Percentiles rank a stretch among this genome's conserved stretches.
Evolutionary conservation across 2,888 invertebrate genomes (phyloP).

Genomic region (Magallana nippona): DNA sequence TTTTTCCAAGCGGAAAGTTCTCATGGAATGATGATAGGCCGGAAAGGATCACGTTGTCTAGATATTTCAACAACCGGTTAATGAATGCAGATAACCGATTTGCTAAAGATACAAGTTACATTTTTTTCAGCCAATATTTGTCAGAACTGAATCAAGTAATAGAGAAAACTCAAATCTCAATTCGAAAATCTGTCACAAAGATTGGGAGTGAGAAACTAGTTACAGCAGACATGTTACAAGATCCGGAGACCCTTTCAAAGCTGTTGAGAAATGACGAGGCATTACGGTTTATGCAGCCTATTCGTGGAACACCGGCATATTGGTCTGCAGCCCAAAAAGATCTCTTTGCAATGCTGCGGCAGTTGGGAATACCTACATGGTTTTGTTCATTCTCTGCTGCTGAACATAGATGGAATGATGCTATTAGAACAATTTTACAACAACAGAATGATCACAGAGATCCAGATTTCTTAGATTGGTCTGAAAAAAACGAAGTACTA

Average conservation of each 20-base stretch:
- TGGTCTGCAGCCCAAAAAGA: slow-evolving; percentile 53
- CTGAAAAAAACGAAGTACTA: slow-evolving; percentile 49
- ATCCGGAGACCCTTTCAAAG: slow-evolving; percentile 30
- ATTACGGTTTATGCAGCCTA: slow-evolving; percentile 47
- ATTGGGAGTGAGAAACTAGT: slow-evolving; percentile 35
- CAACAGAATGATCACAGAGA: slow-evolving; percentile 43
- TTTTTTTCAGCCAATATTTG: slow-evolving; percentile 49
- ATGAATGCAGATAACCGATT: slow-evolving; percentile 48
- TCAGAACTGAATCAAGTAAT: slow-evolving; percentile 44
- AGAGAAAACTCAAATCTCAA: slow-evolving; percentile 38
- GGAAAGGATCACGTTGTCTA: slow-evolving; percentile 36
- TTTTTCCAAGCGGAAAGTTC: slow-evolving; percentile 45
- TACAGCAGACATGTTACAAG: slow-evolving; percentile 39
- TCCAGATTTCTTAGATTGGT: slow-evolving; percentile 49
- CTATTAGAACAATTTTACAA: slow-evolving; percentile 49
- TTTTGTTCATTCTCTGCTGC: slow-evolving; percentile 49
- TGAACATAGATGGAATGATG: slow-evolving; percentile 49
- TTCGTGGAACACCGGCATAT: slow-evolving; percentile 53
- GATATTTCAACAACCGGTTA: slow-evolving; percentile 50
- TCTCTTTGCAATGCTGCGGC: slow-evolving; percentile 47
- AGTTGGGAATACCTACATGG: slow-evolving; percentile 45
- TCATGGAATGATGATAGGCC: slow-evolving; percentile 39
- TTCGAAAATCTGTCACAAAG: slow-evolving; percentile 43
- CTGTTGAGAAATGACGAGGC: slow-evolving; percentile 49
- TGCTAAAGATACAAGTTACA: slow-evolving; percentile 43